Percentiles rank a stretch among this genome's conserved stretches.
Evolutionary conservation across 2,888 invertebrate genomes (phyloP).

Genomic region (Gymnoscelis rufifasciata): DNA sequence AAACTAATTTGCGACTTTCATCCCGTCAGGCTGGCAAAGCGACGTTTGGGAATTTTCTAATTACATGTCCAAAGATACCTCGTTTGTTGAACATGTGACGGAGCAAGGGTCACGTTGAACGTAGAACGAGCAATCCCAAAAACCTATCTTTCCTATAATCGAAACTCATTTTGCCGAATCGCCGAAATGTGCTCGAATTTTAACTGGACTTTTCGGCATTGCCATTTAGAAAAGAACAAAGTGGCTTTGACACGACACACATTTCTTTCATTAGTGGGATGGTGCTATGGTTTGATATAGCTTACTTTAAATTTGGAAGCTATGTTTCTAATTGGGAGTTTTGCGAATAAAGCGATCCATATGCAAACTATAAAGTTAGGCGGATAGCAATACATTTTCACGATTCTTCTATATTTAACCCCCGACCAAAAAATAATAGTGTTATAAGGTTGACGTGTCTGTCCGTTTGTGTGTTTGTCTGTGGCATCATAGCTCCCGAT

Average conservation of each 20-base stretch:
- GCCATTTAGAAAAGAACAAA: not conserved
- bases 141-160: constrained; percentile 60
- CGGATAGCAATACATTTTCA: too few relatives aligned
- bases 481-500: too few relatives aligned
- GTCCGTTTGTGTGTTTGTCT: too few relatives aligned
- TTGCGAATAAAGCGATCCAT: too few relatives aligned
- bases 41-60: constrained; percentile 77
- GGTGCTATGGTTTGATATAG: too few relatives aligned
- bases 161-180: constrained; percentile 53
- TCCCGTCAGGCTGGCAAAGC: constrained; percentile 54
- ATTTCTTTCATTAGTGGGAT: too few relatives aligned
- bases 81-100: constrained; percentile 75
- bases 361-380: too few relatives aligned
- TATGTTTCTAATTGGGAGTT: too few relatives aligned
- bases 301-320: too few relatives aligned
- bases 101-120: constrained; percentile 74
- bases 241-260: not conserved
- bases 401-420: too few relatives aligned
- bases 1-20: constrained; percentile 69
- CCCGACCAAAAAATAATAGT: too few relatives aligned
- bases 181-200: constrained; percentile 25
- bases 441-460: too few relatives aligned
- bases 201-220: constrained; percentile 7
- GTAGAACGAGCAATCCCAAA: constrained; percentile 50
- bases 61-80: constrained; percentile 78